phyloP scores from a whole-genome alignment of 2,888 invertebrate genomes.

The Andrena minutula region DNA sequence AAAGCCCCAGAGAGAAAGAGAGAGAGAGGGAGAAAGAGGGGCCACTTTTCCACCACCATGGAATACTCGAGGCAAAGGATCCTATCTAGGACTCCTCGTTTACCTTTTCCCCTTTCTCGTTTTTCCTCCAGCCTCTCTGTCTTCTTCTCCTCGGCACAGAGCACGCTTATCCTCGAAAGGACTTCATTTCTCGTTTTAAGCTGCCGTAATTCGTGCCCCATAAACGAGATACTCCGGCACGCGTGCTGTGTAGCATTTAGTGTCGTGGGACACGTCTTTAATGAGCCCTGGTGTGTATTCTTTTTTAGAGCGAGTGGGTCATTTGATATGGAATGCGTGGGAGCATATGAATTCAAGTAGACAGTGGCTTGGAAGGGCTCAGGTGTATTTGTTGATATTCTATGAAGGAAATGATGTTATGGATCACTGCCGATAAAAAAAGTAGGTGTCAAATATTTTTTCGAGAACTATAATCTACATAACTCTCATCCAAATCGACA shows the following conservation, averaged over 20 bases:
- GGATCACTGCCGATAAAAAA: no score
- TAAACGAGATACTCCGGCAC: not conserved
- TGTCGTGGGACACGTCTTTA: not conserved
- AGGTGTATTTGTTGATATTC: no score
- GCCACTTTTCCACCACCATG: constrained; percentile 50
- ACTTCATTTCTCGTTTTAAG: constrained; percentile 66
- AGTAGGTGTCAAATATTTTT: no score
- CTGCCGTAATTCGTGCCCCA: constrained; percentile 38
- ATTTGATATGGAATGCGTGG: no score
- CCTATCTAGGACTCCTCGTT: constrained; percentile 60
- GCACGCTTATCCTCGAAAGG: constrained; percentile 48
- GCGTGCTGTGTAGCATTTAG: not conserved
- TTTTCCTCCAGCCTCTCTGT: constrained; percentile 22
- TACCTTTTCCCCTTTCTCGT: constrained; percentile 43
- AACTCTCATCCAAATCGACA: no score
- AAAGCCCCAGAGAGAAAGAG: constrained; percentile 8
- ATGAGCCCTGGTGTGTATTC: not conserved
- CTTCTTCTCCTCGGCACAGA: constrained; percentile 52
- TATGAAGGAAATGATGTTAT: no score
- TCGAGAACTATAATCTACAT: no score
- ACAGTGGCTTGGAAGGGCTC: no score
- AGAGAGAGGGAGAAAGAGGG: constrained; percentile 4
- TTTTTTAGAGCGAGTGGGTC: no score
- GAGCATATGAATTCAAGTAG: no score
- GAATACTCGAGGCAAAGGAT: constrained; percentile 61